Conservation (phyloP, 1,140 invertebrate species). For the Heliconius congener region DNA sequence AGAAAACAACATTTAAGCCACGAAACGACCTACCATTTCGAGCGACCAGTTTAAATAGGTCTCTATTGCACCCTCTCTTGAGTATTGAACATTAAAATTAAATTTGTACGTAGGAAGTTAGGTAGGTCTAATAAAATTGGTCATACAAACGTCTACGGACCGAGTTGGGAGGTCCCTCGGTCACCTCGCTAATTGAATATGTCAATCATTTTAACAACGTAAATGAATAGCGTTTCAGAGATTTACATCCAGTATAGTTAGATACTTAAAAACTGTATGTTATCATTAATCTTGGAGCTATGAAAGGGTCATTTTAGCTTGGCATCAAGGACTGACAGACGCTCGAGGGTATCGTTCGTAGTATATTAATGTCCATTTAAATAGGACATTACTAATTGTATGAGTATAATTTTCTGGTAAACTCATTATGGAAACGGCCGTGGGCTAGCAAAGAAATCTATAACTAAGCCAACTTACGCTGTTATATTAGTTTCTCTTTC, state of each 20-base stretch:
- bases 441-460: constrained; percentile 52
- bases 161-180: constrained; percentile 79
- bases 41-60: constrained; percentile 50
- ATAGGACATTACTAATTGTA: constrained; percentile 69
- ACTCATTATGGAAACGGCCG: constrained; percentile 58
- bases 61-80: constrained; percentile 30
- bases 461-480: constrained; percentile 18
- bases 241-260: constrained; percentile 57
- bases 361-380: constrained; percentile 66
- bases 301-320: constrained; percentile 45
- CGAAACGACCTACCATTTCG: constrained; percentile 59
- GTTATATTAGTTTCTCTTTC: constrained; percentile 11
- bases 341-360: constrained; percentile 66
- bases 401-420: constrained; percentile 67
- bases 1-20: constrained; percentile 76
- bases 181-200: constrained; percentile 82
- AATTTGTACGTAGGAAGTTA: constrained; percentile 5
- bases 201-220: constrained; percentile 82
- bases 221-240: constrained; percentile 79
- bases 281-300: constrained; percentile 41
- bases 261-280: constrained; percentile 51
- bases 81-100: constrained; percentile 2
- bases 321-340: constrained; percentile 52
- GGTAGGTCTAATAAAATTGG: constrained; percentile 49
- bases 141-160: constrained; percentile 61